These are phyloP conservation scores for Xenentodon cancila DNA, from an alignment of 2,797 vertebrate genomes.

Conservation along the genomic window DNA sequence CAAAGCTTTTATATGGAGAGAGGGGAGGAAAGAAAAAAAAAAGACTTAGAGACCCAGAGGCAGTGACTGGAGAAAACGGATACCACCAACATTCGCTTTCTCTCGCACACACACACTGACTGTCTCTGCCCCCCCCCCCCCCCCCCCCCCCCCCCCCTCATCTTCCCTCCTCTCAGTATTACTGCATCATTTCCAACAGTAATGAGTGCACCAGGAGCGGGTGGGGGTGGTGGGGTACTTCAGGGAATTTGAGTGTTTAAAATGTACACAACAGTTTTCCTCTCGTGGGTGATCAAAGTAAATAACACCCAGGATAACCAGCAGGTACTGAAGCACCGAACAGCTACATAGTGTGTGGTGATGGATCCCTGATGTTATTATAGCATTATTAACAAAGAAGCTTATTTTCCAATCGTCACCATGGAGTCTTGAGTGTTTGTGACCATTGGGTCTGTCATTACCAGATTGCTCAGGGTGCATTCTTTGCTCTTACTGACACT, in stretches of 20 bases:
- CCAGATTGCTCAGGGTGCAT: slow-evolving; percentile 41
- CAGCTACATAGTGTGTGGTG: slow-evolving; percentile 21
- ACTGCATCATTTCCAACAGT: slow-evolving; percentile 72
- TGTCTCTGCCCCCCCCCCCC: slow-evolving; percentile 26
- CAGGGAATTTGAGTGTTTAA: slow-evolving; percentile 72
- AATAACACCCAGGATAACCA: slow-evolving; percentile 45
- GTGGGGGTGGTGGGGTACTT: slow-evolving; percentile 56
- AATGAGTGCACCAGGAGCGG: slow-evolving; percentile 70
- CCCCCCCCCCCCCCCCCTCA: slow-evolving; percentile 19
- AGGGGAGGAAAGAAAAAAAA: slow-evolving; percentile 9
- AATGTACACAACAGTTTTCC: slow-evolving; percentile 71
- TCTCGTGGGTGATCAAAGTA: slow-evolving; percentile 68
- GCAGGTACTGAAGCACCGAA: slow-evolving; percentile 30
- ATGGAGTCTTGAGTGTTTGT: slow-evolving; percentile 20
- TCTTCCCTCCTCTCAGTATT: slow-evolving; percentile 44
- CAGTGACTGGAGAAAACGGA: slow-evolving; percentile 70
- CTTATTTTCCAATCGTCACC: slow-evolving; percentile 35
- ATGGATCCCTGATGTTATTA: slow-evolving; percentile 25
- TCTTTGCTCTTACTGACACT: slow-evolving; percentile 49
- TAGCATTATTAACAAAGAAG: slow-evolving; percentile 36
- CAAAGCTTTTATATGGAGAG: slow-evolving; percentile 63
- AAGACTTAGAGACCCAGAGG: slow-evolving; percentile 62
- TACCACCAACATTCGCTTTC: slow-evolving; percentile 56
- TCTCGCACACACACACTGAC: slow-evolving; percentile 23
- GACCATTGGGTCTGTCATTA: slow-evolving; percentile 39